A percentile compares a stretch with the other conserved stretches of the same genome.
Conservation (phyloP, 2,113 vertebrate genomes). For the Pitta sordida region DNA sequence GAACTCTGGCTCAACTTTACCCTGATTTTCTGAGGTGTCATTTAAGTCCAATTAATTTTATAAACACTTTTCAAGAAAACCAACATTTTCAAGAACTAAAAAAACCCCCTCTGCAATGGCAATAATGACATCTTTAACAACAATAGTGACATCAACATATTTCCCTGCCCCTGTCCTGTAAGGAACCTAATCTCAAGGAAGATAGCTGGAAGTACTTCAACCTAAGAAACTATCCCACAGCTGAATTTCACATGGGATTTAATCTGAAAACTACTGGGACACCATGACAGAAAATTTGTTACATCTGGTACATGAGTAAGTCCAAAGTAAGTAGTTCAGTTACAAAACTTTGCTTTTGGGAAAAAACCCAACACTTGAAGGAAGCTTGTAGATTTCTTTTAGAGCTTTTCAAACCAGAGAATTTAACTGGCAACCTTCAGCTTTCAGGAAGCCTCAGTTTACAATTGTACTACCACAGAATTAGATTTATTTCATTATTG, state of each 20-base stretch:
- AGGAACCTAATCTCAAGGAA: background rate
- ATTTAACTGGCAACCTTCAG: background rate
- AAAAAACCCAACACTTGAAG: background rate
- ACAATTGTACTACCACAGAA: background rate
- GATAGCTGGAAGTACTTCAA: background rate
- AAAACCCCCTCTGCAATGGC: background rate
- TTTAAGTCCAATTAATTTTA: background rate
- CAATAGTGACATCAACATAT: background rate
- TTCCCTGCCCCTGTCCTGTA: background rate
- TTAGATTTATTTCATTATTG: background rate
- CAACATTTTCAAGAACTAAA: background rate
- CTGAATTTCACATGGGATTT: background rate
- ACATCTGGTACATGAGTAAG: background rate
- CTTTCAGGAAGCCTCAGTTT: background rate
- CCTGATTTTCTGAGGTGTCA: background rate
- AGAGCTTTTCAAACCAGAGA: background rate
- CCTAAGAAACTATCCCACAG: background rate
- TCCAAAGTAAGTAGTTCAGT: background rate
- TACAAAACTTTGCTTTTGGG: background rate
- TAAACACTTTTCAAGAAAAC: background rate
- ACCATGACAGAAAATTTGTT: background rate
- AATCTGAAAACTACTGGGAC: background rate
- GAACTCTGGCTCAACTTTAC: background rate
- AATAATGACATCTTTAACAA: background rate
- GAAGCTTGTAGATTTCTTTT: background rate